Evolutionary conservation across 2,888 invertebrate species (phyloP), one percentile per base, ranked within the genome.

Genomic region (Phytoseiulus persimilis): DNA sequence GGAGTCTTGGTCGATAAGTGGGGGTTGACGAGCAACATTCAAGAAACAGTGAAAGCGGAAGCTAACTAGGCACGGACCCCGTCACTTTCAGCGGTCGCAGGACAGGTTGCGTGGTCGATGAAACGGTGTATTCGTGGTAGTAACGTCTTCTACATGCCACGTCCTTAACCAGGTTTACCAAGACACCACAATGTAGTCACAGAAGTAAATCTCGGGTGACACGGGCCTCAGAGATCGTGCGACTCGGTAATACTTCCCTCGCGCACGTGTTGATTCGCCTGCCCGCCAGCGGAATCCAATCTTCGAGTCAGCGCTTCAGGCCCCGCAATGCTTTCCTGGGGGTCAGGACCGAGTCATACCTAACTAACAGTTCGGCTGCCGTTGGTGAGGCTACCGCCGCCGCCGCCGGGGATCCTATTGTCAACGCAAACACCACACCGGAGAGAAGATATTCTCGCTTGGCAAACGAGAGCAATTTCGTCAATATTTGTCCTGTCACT

Each of bases 401-500:
- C 39, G 65, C 28, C 65, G 65, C 65, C 23, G 28, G 65, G 23
- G 18, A 23, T 14, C 65, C 65, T 65, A 65, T 65, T 65, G 65
- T 65, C 65, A 65, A 14, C 11, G 65, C 65, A 65, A 65, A 65
- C 65, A 65, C 28, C 65, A 65, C 65, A 65, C 65, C 65, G 18
- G 65, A 65, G 65, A 14, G 18, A 65, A 65, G 65, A 65, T 65
- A 65, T 65, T 65, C 65, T 18, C 65, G 65, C 65, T 65, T 23
- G 65, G 65, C 65, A 65, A 65, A 65, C 65, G 65, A 65, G 65
- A 65, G 87, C 87, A 39, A 87, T 33, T 87, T 87, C 33, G 87
- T 87, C 87, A 87, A 87, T 87, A 87, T 87, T 87, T 87, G 87
- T 32, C 87, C 87, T 83, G 31, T 83, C 28, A 32, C 31, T 87